These are phyloP conservation scores for Ginglymostoma cirratum DNA, from an alignment of 2,113 vertebrate genomes.

Conservation along the genomic window DNA sequence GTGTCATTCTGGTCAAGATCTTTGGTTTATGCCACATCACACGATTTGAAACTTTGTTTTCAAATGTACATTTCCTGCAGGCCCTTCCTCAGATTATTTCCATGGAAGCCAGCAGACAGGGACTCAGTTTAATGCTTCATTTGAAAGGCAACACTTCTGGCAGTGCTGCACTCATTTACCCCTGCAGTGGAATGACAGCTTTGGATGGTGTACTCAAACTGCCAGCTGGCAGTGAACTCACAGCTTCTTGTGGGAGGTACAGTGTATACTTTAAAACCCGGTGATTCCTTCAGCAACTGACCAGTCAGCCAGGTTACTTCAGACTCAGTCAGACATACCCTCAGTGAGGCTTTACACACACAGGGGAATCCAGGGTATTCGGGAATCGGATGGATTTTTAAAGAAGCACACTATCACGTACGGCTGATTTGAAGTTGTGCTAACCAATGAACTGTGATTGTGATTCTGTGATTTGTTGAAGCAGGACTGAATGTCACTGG, in stretches of 20 bases:
- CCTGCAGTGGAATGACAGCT: neutral
- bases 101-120: no score
- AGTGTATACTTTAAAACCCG: neutral
- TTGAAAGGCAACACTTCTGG: neutral
- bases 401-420: neutral
- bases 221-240: neutral
- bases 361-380: neutral
- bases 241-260: neutral
- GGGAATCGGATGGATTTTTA: neutral
- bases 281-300: neutral
- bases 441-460: neutral
- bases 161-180: neutral
- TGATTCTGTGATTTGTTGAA: neutral
- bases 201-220: neutral
- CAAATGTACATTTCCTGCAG: neutral
- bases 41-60: neutral
- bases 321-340: neutral
- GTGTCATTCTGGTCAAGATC: neutral
- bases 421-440: neutral
- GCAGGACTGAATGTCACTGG: neutral
- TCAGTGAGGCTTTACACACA: neutral
- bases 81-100: no score
- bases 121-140: no score
- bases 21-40: neutral
- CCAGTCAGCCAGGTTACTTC: neutral